Evolutionary conservation across 2,113 vertebrate genomes (phyloP), one percentile per base, ranked within the genome.

Genomic region (Aspidoscelis tigris): DNA sequence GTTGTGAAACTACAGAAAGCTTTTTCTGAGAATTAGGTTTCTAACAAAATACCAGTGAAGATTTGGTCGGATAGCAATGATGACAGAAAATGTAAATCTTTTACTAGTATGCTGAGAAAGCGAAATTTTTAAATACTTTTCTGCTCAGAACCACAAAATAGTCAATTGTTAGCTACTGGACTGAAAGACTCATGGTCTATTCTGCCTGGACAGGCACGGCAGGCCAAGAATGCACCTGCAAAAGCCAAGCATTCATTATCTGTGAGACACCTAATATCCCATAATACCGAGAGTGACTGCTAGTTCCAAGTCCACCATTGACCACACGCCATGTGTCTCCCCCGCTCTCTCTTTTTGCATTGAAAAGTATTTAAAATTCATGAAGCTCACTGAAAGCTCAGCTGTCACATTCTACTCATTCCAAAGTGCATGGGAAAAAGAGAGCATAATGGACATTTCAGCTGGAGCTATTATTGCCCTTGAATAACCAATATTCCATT

Each of bases 281-380:
- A 90, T 92, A 95, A 95, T 88, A 95, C 90, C 87, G 82, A 50
- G 84, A 53, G 76, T 1, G 88, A 91, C 93, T 98, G 97, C 96
- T 97, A 97, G 92, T 91, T 95, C 88, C 94, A 94, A 91, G 93
- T 95, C 91, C 89, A 85, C 88, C 88, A 85, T 88, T 89, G 93
- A 96, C 95, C 87, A 95, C 94, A 95, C 69, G 94, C 96, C 95
- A 95, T 94, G 95, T 93, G 95, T 92, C 95, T 96, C 94, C 95
- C 44, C 22, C 47, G 47, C 47, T 50, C 24, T 61, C 44, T 78
- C 64, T 96, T 97, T 97, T 96, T 95, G 95, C 97, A 96, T 92
- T 97, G 95, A 97, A 97, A 97, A 96, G 93, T 95, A 96, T 98
- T 98, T 98, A 97, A 98, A 98, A 98, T 98, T 97, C 97, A 98